Evolutionary conservation across 2,113 vertebrate species (phyloP), one percentile per base, ranked within the genome.

Genomic region (Rallus limicola): DNA sequence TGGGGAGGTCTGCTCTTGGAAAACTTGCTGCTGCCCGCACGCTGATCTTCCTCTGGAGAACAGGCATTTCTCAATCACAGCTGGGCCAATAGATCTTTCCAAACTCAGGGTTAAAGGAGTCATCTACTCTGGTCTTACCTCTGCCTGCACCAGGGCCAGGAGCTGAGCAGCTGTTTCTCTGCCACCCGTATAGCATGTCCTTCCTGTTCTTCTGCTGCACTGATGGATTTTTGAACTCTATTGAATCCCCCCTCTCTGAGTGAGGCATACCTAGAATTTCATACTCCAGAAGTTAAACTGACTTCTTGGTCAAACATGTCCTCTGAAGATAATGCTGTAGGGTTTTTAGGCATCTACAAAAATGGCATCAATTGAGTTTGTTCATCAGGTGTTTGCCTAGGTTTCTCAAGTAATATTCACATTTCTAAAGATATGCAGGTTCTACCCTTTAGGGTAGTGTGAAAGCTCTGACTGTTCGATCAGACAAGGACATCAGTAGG

Each of bases 1-100:
- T 56, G 63, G 50, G 88, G 86, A 96, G 72, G 59, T 70, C 62
- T 92, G 93, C 87, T 94, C 76, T 90, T 86, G 69, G 80, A 87
- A 89, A 91, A 56, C 5, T 44, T 42, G 19, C 63, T 18, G 77
- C 75, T 72, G 83, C 94, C 93, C 16, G 9, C 12, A 8, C 82
- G 82, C 67, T 82, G 76, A 79, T 70, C 46, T 55, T 86, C 58
- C 84, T 84, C 86, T 4, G 6, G 86, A 92, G 89, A 92, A 4
- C 38, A 86, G n/a, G 46, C n/a, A 48, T 93, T 95, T 86, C 94
- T 95, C 89, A 84, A 17, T 56, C 10, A 2, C 1, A 4, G 69
- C 71, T 69, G 18, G 36, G 64, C 75, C 50, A 70, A 40, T 4
- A 67, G 64, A 48, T 64, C 62, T 85, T 62, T 83, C 67, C 76